phyloP scores from a whole-genome alignment of 2,797 vertebrate species.

The Oryzias dopingdopingensis region DNA sequence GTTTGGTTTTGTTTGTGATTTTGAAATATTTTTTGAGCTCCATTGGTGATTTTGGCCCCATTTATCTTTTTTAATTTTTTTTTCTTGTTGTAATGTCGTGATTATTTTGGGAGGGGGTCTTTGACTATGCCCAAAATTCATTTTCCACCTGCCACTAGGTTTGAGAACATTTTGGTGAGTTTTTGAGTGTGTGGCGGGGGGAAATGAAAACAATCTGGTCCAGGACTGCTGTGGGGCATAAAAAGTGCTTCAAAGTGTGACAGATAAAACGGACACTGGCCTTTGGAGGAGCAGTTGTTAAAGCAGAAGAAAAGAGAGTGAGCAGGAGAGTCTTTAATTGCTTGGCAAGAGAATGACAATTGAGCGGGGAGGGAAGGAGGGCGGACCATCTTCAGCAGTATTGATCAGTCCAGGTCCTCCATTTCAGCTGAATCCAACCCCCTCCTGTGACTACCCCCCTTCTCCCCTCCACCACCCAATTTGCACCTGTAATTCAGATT shows the following conservation, averaged over 20 bases:
- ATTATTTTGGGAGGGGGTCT: too few relatives aligned
- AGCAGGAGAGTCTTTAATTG: conserved; percentile 71
- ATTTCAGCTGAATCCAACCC: conserved; percentile 71
- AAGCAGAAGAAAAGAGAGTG: conserved; percentile 21
- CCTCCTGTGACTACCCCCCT: conserved; percentile 61
- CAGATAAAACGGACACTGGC: conserved; percentile 2
- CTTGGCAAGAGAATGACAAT: conserved; percentile 78
- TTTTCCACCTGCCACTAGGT: too few relatives aligned
- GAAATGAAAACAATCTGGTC: too few relatives aligned
- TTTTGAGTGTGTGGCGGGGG: too few relatives aligned
- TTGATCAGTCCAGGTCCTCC: conserved; percentile 78
- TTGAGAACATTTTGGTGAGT: too few relatives aligned
- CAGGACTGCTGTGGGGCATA: neutral
- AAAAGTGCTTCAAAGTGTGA: conserved; percentile 3
- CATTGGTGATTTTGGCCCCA: too few relatives aligned
- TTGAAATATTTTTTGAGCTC: too few relatives aligned
- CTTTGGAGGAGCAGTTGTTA: neutral
- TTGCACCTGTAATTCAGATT: conserved; percentile 79
- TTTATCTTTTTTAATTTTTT: too few relatives aligned
- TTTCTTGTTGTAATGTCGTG: too few relatives aligned
- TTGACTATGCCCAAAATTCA: too few relatives aligned
- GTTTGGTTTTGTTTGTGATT: too few relatives aligned
- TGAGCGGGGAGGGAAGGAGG: conserved; percentile 67
- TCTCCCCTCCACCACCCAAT: conserved; percentile 71
- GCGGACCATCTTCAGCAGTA: conserved; percentile 77